These are phyloP conservation scores for Plebejus melissa DNA, from an alignment of 2,888 invertebrate species.

Conservation along the genomic window DNA sequence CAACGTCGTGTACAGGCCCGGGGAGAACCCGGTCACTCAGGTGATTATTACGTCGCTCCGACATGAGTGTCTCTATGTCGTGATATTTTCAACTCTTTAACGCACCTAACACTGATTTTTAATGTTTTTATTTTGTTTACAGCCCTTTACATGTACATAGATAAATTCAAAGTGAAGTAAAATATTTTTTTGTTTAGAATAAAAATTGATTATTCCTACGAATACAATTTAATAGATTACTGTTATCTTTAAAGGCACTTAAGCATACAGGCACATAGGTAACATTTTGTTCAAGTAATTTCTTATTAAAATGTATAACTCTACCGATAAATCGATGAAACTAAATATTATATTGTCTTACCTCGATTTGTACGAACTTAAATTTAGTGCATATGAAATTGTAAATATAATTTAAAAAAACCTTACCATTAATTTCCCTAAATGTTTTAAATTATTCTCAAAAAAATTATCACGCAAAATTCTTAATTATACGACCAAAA, in stretches of 20 bases:
- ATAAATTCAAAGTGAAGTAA: background rate
- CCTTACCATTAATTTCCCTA: background rate
- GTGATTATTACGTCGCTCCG: slow-evolving; percentile 68
- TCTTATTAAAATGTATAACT: too few species aligned
- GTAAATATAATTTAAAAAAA: background rate
- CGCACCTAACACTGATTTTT: slow-evolving; percentile 23
- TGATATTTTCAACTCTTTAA: slow-evolving; percentile 29
- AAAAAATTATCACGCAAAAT: background rate
- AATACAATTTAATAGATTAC: background rate
- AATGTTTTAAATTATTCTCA: background rate
- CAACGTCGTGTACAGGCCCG: slow-evolving; percentile 93
- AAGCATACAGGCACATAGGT: background rate
- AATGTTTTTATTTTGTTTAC: slow-evolving; percentile 26
- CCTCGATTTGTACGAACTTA: background rate
- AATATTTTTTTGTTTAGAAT: background rate
- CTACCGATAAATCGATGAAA: too few species aligned
- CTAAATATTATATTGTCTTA: background rate
- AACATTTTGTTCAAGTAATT: too few species aligned
- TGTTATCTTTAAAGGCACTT: background rate
- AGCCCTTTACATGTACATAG: background rate
- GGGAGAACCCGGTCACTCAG: slow-evolving; percentile 95
- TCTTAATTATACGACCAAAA: background rate
- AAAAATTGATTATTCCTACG: background rate
- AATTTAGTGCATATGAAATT: background rate
- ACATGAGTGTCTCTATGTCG: slow-evolving; percentile 14